Evolutionary conservation across 2,113 vertebrate genomes (phyloP), one percentile per base, ranked within the genome.

Genomic region (Cyprichromis sp.): DNA sequence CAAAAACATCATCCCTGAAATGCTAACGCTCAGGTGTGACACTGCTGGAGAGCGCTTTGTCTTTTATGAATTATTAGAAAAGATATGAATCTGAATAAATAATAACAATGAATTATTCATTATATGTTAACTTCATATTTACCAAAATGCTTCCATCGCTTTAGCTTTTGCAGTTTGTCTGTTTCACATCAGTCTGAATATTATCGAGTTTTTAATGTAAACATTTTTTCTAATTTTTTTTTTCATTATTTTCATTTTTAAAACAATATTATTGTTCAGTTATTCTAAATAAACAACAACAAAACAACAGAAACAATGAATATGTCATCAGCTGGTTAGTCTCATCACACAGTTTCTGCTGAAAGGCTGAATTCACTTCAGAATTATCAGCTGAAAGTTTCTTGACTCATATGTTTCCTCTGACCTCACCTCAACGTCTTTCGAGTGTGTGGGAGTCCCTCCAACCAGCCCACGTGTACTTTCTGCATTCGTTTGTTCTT

Each of bases 171-270:
- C 6, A 38, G 61, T 42, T 71, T 42, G 21, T 73, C 38, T 73
- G 66, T 71, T 71, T 71, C 8, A 42, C 38, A 21, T 42, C 21
- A 40, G 13, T 0, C 21, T 45, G 21, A 45, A 71, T 24, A 71
- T 71, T 24, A 42, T 71, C 1, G 13, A 42, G 66, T 42, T 26
- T 73, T 40, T 21, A 71, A 71, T 68, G 63, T 21, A 68, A 38
- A 68, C 19, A 0, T 38, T 38, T 4, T 38, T 68, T 66, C 34
- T 3, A 13, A 1, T 0, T 12, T n/a, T n/a, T 2, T 2, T 0
- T 66, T 21, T 66, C 17, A n/a, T 66, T 66, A 2, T 66, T 66
- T 36, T n/a, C 0, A 38, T 11, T 66, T 17, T 1, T 13, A 0
- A 61, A 63, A 68, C n/a, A 40, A 68, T 40, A 40, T 68, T 68